Percentiles rank a stretch among this genome's conserved stretches.
Evolutionary conservation across 2,797 vertebrate genomes (phyloP).

Genomic region (Danio albolineatus): DNA sequence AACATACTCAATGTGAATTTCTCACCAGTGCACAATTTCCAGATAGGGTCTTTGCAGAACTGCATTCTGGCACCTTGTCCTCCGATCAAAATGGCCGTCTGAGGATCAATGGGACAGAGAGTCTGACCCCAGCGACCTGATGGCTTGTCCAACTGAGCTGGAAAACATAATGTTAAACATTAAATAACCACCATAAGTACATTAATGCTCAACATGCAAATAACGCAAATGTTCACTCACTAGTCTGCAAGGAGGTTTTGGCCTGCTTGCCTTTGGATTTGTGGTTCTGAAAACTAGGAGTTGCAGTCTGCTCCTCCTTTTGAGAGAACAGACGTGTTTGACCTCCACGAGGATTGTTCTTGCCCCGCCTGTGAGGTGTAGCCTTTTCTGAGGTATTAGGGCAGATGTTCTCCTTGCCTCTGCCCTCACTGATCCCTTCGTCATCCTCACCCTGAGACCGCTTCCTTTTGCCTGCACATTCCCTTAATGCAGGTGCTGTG

Average conservation of each 20-base stretch:
- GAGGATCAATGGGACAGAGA: slow-evolving; percentile 77
- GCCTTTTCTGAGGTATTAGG: slow-evolving; percentile 68
- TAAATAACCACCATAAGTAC: not conserved
- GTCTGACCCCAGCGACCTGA: slow-evolving; percentile 82
- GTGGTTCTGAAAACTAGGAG: slow-evolving; percentile 66
- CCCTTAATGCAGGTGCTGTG: slow-evolving; percentile 53
- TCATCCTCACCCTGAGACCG: slow-evolving; percentile 56
- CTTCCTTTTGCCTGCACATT: slow-evolving; percentile 74
- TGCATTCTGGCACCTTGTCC: slow-evolving; percentile 81
- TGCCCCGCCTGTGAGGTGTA: slow-evolving; percentile 70
- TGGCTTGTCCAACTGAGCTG: slow-evolving; percentile 66
- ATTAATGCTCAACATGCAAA: slow-evolving; percentile 28
- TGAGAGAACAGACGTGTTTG: slow-evolving; percentile 69
- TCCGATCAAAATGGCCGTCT: slow-evolving; percentile 82
- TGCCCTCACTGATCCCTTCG: slow-evolving; percentile 6
- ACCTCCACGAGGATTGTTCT: slow-evolving; percentile 59
- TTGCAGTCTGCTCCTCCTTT: slow-evolving; percentile 55
- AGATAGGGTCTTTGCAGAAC: slow-evolving; percentile 88
- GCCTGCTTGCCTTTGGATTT: slow-evolving; percentile 71
- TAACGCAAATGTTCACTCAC: slow-evolving; percentile 34
- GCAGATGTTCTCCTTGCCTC: slow-evolving; percentile 74
- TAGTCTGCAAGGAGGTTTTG: slow-evolving; percentile 69
- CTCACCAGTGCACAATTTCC: slow-evolving; percentile 85
- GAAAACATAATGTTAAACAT: slow-evolving; percentile 1
- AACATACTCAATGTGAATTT: not conserved